Conservation (phyloP, 2,113 vertebrate genomes). For the Turdus rufiventris region DNA sequence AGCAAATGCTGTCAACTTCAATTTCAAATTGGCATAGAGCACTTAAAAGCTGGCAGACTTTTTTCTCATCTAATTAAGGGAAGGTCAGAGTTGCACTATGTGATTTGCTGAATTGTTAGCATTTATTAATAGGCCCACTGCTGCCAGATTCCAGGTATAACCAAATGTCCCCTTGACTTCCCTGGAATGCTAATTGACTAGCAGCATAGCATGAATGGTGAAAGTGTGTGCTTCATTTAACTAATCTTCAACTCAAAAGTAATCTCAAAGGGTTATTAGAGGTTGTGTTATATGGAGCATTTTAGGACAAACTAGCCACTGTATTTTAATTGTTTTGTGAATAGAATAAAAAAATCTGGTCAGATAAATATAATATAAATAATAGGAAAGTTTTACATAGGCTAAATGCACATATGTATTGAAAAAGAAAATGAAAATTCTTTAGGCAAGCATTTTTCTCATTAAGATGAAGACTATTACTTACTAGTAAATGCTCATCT, state of each 20-base stretch:
- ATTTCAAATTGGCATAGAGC: not conserved
- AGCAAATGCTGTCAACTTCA: slow-evolving; percentile 2
- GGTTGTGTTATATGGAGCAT: slow-evolving; percentile 25
- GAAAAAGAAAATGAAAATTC: slow-evolving; percentile 20
- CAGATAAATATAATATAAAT: slow-evolving; percentile 39
- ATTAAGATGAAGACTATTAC: slow-evolving; percentile 8
- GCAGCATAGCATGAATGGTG: slow-evolving; percentile 5
- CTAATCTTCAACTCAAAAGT: slow-evolving; percentile 23
- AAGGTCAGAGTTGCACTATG: not conserved
- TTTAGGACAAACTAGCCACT: slow-evolving; percentile 55
- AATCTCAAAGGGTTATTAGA: not conserved
- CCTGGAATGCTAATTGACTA: slow-evolving; percentile 27
- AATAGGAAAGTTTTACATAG: slow-evolving; percentile 45
- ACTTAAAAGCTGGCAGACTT: not conserved
- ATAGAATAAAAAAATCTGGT: slow-evolving; percentile 18
- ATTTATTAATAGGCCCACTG: slow-evolving; percentile 36
- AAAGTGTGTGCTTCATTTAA: slow-evolving; percentile 28
- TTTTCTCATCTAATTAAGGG: slow-evolving; percentile 12
- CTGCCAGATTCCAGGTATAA: slow-evolving; percentile 65
- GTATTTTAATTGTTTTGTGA: slow-evolving; percentile 51
- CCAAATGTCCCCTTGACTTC: slow-evolving; percentile 30
- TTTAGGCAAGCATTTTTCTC: slow-evolving; percentile 28
- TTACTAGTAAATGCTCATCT: slow-evolving; percentile 48
- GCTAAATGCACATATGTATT: slow-evolving; percentile 42
- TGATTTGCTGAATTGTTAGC: slow-evolving; percentile 29